A percentile compares a stretch with the other conserved stretches of the same genome.
Conservation (phyloP, 1,140 invertebrate genomes). For the Probaryconus sp. region DNA sequence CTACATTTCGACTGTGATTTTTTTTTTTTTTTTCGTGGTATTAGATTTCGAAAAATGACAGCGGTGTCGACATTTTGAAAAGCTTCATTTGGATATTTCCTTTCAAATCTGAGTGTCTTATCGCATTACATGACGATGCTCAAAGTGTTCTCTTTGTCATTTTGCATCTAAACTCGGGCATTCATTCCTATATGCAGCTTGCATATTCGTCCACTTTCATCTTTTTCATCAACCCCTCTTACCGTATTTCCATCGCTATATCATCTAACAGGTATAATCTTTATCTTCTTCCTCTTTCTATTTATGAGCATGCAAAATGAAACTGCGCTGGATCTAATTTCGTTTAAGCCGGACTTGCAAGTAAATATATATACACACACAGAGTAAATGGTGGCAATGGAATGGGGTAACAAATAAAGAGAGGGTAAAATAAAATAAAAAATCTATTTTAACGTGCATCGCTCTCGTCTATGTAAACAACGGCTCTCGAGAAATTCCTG, state of each 20-base stretch:
- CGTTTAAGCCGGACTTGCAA: conserved; percentile 42
- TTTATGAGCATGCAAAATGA: conserved; percentile 35
- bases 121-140: conserved; percentile 6
- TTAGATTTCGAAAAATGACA: conserved; percentile 29
- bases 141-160: conserved; percentile 9
- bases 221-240: conserved; percentile 1
- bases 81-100: conserved; percentile 18
- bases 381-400: no score
- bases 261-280: no score
- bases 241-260: background rate
- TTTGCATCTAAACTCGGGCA: background rate
- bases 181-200: conserved; percentile 7
- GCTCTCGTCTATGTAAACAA: conserved; percentile 21
- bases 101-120: conserved; percentile 2
- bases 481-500: conserved; percentile 26
- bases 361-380: conserved; percentile 40
- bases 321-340: conserved; percentile 52
- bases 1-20: no score
- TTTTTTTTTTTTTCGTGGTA: background rate
- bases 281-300: conserved; percentile 10
- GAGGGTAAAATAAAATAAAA: no score
- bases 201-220: conserved; percentile 10
- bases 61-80: conserved; percentile 22
- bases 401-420: no score
- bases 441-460: conserved; percentile 3